Percentiles rank a stretch among this genome's conserved stretches.
phyloP scores from a whole-genome alignment of 2,113 vertebrate species.

The Macroglossus sobrinus region DNA sequence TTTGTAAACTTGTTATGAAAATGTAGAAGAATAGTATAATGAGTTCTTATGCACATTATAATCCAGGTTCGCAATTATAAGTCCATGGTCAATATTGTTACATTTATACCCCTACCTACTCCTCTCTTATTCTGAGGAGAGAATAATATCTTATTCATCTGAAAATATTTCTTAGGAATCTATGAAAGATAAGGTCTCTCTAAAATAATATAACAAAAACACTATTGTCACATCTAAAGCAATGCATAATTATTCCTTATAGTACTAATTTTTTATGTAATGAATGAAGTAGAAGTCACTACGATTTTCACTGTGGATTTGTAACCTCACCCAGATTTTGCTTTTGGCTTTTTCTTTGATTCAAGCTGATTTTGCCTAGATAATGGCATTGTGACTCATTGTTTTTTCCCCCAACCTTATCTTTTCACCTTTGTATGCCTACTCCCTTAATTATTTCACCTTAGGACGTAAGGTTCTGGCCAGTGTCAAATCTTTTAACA shows the following conservation, averaged over 20 bases:
- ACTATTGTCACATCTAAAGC: not conserved
- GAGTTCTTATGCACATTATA: not conserved
- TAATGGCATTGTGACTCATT: too few relatives aligned
- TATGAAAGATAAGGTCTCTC: not conserved
- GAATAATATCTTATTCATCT: not conserved
- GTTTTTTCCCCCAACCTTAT: too few relatives aligned
- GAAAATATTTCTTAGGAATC: not conserved
- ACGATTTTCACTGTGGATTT: not conserved
- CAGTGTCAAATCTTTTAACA: too few relatives aligned
- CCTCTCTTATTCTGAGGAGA: not conserved
- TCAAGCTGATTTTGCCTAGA: too few relatives aligned
- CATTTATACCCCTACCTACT: too few relatives aligned
- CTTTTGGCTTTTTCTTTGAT: too few relatives aligned
- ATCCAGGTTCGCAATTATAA: not conserved
- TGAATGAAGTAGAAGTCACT: not conserved
- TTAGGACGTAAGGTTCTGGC: too few relatives aligned
- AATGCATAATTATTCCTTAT: not conserved
- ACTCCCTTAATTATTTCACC: too few relatives aligned
- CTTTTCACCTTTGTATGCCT: too few relatives aligned
- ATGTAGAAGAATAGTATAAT: not conserved
- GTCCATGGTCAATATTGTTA: not conserved
- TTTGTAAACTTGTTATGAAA: not conserved
- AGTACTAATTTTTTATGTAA: not conserved
- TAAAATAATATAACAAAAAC: not conserved
- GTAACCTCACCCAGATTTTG: too few relatives aligned